Evolutionary conservation across 1,140 invertebrate genomes (phyloP).

Genomic region (Globodera rostochiensis): DNA sequence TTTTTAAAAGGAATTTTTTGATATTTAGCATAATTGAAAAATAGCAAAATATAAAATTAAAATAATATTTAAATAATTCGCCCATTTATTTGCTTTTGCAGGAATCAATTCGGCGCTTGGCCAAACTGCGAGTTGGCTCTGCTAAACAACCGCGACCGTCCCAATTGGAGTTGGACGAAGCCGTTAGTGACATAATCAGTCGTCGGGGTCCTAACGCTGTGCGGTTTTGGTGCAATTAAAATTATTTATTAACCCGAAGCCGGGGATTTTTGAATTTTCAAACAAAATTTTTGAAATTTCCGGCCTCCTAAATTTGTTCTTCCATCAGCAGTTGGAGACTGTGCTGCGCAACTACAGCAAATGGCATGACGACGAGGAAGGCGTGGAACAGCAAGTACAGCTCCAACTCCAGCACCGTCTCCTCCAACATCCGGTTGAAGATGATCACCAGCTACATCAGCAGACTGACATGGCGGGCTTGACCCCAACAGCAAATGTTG

Average conservation of each 20-base stretch:
- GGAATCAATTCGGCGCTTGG: slow-evolving; percentile 31
- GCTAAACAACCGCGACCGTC: slow-evolving; percentile 12
- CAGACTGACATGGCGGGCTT: too few species aligned
- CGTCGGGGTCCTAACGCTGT: slow-evolving; percentile 6
- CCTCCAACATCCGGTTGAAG: too few species aligned
- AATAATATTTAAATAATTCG: background rate
- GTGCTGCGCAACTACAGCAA: background rate
- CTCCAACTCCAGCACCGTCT: too few species aligned
- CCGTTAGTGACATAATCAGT: slow-evolving; percentile 21
- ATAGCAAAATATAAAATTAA: too few species aligned
- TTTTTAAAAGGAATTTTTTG: too few species aligned
- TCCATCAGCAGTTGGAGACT: background rate
- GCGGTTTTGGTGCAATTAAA: too few species aligned
- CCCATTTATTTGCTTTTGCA: background rate
- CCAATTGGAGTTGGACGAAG: slow-evolving; percentile 18
- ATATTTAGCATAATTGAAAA: too few species aligned
- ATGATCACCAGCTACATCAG: too few species aligned
- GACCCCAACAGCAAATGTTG: too few species aligned
- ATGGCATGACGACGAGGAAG: background rate
- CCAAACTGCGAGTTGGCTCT: background rate
- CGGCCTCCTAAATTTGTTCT: background rate
- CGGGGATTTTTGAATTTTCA: too few species aligned
- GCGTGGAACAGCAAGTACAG: background rate
- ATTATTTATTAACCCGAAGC: too few species aligned
- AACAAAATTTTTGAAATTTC: too few species aligned